Percentiles rank a stretch among this genome's conserved stretches.
phyloP scores from a whole-genome alignment of 1,140 invertebrate genomes.

The Diorhabda sublineata region DNA sequence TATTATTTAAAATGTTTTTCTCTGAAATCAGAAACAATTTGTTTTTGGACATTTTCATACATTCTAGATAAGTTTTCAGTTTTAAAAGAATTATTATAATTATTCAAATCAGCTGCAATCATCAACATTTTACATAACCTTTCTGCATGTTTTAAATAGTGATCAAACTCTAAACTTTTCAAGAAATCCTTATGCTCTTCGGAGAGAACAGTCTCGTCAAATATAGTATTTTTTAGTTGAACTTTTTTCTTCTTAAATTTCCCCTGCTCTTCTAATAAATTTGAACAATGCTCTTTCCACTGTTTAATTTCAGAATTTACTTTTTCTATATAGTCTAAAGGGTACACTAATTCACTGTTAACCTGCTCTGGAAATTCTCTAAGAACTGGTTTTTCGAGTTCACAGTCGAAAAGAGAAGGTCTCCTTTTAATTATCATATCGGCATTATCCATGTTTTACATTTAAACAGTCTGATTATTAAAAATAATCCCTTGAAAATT shows the following conservation, averaged over 20 bases:
- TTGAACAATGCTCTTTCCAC: background rate
- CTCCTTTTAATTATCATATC: background rate
- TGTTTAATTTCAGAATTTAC: slow-evolving; percentile 7
- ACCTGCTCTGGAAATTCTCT: slow-evolving; percentile 1
- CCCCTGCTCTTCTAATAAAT: background rate
- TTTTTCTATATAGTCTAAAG: slow-evolving; percentile 8
- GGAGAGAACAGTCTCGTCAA: background rate
- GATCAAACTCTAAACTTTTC: background rate
- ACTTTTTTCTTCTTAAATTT: background rate
- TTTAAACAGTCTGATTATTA: background rate
- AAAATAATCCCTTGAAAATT: background rate
- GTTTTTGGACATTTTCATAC: background rate
- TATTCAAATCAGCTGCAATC: background rate
- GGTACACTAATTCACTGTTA: background rate
- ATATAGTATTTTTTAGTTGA: slow-evolving; percentile 5
- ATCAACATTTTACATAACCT: slow-evolving; percentile 1
- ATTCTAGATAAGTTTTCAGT: background rate
- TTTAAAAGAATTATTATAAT: background rate
- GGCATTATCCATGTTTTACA: background rate
- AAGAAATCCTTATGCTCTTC: slow-evolving; percentile 1
- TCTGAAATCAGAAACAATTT: background rate
- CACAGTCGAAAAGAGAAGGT: background rate
- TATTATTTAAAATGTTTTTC: no score
- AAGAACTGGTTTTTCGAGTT: background rate
- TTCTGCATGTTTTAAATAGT: slow-evolving; percentile 1